A percentile compares a stretch with the other conserved stretches of the same genome.
These are phyloP conservation scores for Drosophila nigrodunni DNA, from an alignment of 1,140 invertebrate genomes.

Conservation along the genomic window DNA sequence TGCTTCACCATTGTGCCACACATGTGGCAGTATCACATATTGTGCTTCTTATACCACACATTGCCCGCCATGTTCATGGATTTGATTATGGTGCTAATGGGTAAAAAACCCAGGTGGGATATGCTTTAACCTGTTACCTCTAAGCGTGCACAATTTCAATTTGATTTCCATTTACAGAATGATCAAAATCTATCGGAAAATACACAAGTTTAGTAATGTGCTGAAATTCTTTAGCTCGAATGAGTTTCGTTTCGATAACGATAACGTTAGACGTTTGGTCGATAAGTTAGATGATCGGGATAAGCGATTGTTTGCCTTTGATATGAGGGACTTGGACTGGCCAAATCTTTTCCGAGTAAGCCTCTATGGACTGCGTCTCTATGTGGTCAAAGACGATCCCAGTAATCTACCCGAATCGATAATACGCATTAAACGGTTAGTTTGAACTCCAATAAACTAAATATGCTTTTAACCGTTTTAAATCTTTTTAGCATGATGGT, in stretches of 20 bases:
- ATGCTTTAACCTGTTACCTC: neutral
- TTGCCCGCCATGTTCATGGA: conserved; percentile 88
- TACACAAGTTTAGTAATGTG: conserved; percentile 89
- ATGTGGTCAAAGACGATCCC: conserved; percentile 90
- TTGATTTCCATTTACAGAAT: conserved; percentile 85
- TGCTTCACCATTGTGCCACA: conserved; percentile 85
- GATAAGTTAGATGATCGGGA: conserved; percentile 87
- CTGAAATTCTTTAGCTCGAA: conserved; percentile 90
- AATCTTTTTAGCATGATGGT: conserved; percentile 69
- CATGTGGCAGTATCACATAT: conserved; percentile 85
- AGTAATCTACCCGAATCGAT: conserved; percentile 88
- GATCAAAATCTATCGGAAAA: conserved; percentile 90
- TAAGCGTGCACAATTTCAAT: neutral
- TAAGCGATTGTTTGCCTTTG: conserved; percentile 88
- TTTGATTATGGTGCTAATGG: conserved; percentile 84
- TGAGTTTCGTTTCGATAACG: conserved; percentile 90
- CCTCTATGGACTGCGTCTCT: conserved; percentile 88
- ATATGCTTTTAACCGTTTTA: neutral
- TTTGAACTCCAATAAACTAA: rapidly evolving
- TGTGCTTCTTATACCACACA: conserved; percentile 86
- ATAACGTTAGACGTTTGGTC: conserved; percentile 88
- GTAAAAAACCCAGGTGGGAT: conserved; percentile 86
- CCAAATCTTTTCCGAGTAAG: conserved; percentile 87
- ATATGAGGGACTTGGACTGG: conserved; percentile 89
- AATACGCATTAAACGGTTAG: conserved; percentile 86